Percentiles rank a stretch among this genome's conserved stretches.
These are phyloP conservation scores for Chrysemys picta DNA, from an alignment of 2,113 vertebrate genomes.

Conservation along the genomic window DNA sequence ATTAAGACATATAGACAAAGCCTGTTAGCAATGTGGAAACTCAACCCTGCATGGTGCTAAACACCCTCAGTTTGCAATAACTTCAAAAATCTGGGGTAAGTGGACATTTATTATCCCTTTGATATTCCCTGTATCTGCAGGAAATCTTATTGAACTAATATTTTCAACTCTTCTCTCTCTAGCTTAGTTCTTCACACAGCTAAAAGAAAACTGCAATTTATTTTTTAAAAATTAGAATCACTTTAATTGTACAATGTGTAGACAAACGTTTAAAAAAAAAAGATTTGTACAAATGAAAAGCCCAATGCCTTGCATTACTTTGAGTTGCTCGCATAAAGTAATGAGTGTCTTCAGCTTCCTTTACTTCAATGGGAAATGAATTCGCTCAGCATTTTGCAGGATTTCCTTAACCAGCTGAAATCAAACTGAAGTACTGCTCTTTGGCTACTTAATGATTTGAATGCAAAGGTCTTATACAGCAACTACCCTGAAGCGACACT, in stretches of 20 bases:
- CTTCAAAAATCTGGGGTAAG: not conserved
- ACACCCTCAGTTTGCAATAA: not conserved
- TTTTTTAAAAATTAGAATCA: not conserved
- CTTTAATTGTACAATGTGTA: not conserved
- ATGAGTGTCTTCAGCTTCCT: not conserved
- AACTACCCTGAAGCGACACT: conserved; percentile 39
- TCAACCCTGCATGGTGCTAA: rapidly evolving
- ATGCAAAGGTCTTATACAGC: conserved; percentile 28
- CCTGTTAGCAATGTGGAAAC: not conserved
- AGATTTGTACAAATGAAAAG: not conserved
- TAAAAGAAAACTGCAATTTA: not conserved
- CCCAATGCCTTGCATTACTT: too few relatives aligned
- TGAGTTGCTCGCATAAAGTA: not conserved
- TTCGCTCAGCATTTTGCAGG: not conserved
- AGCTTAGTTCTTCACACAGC: not conserved
- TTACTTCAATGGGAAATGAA: not conserved
- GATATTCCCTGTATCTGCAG: not conserved
- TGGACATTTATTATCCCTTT: not conserved
- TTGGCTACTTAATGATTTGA: conserved; percentile 31
- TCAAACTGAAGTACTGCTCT: not conserved
- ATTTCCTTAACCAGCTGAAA: not conserved
- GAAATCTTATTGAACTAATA: not conserved
- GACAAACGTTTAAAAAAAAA: not conserved
- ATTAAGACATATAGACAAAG: not conserved
- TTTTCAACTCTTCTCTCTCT: not conserved